A percentile compares a stretch with the other conserved stretches of the same genome.
These are phyloP conservation scores for Drosophila ogumai DNA, from an alignment of 1,140 invertebrate genomes.

Conservation along the genomic window DNA sequence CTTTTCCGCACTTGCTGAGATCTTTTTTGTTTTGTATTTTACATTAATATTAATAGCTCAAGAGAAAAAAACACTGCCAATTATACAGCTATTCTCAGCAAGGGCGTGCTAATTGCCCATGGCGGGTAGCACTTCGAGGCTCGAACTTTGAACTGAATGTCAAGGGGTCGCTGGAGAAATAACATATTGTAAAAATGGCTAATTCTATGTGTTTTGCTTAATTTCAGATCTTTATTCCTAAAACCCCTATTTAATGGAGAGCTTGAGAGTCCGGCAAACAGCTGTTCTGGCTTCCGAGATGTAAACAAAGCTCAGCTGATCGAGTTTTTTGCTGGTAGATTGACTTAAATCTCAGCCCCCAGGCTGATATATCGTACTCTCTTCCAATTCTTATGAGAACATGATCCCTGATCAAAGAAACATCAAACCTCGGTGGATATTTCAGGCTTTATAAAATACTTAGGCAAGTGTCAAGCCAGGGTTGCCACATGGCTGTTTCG, in stretches of 20 bases:
- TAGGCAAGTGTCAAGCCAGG: constrained; percentile 12
- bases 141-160: constrained; percentile 17
- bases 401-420: neutral
- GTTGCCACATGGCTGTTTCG: constrained; percentile 30
- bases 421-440: neutral
- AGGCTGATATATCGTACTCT: neutral
- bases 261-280: neutral
- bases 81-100: constrained; percentile 12
- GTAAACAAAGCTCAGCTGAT: constrained; percentile 62
- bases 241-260: neutral
- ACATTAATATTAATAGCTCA: constrained; percentile 30
- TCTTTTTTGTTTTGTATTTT: neutral
- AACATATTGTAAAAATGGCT: neutral
- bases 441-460: neutral
- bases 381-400: neutral
- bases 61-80: constrained; percentile 19
- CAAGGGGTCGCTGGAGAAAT: constrained; percentile 1
- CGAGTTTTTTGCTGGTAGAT: neutral
- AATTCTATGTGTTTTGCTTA: constrained; percentile 1
- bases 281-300: constrained; percentile 7
- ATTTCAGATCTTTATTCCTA: neutral
- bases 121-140: neutral
- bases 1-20: constrained; percentile 7
- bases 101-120: constrained; percentile 31
- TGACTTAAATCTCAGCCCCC: neutral